phyloP scores from a whole-genome alignment of 2,113 vertebrate species.

The Phylloscopus whistleri region DNA sequence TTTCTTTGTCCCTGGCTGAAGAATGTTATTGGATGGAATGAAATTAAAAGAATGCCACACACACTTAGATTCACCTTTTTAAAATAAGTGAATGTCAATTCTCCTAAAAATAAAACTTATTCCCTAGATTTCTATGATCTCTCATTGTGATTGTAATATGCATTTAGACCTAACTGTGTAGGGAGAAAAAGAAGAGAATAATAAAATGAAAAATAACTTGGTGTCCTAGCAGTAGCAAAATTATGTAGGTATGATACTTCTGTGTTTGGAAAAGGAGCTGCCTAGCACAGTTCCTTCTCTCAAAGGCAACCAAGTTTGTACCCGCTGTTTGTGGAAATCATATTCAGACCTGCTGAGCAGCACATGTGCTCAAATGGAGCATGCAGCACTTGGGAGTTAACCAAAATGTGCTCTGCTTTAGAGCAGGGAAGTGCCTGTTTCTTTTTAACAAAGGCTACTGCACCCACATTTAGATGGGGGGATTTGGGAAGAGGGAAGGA shows the following conservation, averaged over 20 bases:
- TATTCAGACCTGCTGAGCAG: not conserved
- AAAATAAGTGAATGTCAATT: not conserved
- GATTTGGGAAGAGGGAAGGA: not conserved
- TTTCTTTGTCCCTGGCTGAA: not conserved
- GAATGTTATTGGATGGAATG: not conserved
- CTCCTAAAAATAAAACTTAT: not conserved
- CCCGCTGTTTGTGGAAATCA: not conserved
- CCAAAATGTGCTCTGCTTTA: not conserved
- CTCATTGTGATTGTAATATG: not conserved
- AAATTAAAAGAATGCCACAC: not conserved
- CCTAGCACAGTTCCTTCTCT: not conserved
- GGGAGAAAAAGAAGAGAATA: not conserved
- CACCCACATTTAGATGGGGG: rapidly evolving
- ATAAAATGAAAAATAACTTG: not conserved
- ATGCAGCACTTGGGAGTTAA: not conserved
- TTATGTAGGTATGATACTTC: not conserved
- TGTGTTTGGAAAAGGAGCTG: not conserved
- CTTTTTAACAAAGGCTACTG: not conserved
- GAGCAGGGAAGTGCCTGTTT: not conserved
- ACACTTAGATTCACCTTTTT: not conserved
- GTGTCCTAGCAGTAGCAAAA: not conserved
- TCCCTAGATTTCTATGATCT: not conserved
- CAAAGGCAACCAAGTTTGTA: not conserved
- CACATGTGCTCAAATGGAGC: not conserved
- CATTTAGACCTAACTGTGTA: not conserved